Evolutionary conservation across 2,113 vertebrate species (phyloP), one percentile per base, ranked within the genome.

Genomic region (Apus apus): DNA sequence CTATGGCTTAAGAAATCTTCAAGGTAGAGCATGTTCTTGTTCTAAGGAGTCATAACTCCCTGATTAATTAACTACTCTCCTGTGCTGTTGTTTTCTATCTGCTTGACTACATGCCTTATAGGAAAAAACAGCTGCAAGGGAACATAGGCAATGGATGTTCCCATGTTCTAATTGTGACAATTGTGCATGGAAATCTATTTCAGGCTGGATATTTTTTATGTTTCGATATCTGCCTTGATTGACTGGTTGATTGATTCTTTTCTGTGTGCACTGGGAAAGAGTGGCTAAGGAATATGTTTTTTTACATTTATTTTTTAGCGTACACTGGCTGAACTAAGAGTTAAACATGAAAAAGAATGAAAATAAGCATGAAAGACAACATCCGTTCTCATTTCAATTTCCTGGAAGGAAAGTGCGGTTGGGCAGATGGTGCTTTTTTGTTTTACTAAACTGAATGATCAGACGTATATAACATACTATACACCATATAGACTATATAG

Each of bases 321-420:
- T 60, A 45, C 70, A 79, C 77, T 18, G 57, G 95, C 89, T 94
- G 87, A 97, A 96, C 22, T 66, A 97, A 96, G 94, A 97, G 97
- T 91, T 96, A 86, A 86, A 87, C 87, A 93, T 66, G 36, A 97
- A 95, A 98, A 95, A 76, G 90, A 97, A 94, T 85, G 88, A 97
- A 97, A 97, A 98, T 95, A 97, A 89, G 97, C 91, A 93, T 3
- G 38, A 97, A 96, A 98, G 97, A 97, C 96, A 98, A 98, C 98
- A 98, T 98, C 98, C 98, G 98, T 92, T 97, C 98, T 98, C 97
- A 97, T 97, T 98, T 98, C 96, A 94, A 71, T 98, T 98, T 98
- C 98, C 98, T 98, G 98, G 97, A 98, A 98, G 97, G 94, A 96
- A 97, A 97, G 87, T 98, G 98, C 40, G 98, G 98, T 98, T 87